phyloP scores from a whole-genome alignment of 2,888 invertebrate species.

The Sisyra nigra region DNA sequence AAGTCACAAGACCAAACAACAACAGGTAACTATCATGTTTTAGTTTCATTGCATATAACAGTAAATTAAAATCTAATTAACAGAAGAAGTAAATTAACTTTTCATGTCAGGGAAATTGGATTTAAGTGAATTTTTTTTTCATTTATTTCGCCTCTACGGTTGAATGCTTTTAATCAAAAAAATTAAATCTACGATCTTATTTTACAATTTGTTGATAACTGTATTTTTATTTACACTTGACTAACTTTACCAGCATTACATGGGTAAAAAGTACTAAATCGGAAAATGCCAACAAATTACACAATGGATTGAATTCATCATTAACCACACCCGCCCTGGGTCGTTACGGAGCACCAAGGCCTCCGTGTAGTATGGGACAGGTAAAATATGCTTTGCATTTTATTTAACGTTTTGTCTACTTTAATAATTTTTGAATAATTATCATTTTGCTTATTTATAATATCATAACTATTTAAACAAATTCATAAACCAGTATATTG shows the following conservation, averaged over 20 bases:
- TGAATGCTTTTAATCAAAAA: too few relatives aligned
- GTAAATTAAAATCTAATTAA: constrained; percentile 9
- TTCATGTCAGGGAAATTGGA: too few relatives aligned
- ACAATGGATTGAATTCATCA: not conserved
- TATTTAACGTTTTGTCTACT: too few relatives aligned
- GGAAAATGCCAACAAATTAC: not conserved
- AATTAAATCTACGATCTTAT: too few relatives aligned
- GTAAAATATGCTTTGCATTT: constrained; percentile 21
- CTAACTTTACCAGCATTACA: constrained; percentile 2
- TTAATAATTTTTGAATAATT: not conserved
- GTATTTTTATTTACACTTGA: not conserved
- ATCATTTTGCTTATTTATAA: not conserved
- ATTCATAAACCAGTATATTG: not conserved
- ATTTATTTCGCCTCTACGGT: too few relatives aligned
- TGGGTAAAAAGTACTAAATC: not conserved
- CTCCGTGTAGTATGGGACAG: constrained; percentile 50
- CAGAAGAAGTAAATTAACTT: constrained; percentile 4
- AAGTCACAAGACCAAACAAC: constrained; percentile 3
- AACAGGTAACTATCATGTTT: constrained; percentile 4
- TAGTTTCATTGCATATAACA: not conserved
- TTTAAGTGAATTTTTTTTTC: too few relatives aligned
- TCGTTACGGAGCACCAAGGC: constrained; percentile 44
- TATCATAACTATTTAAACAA: not conserved
- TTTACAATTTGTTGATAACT: not conserved
- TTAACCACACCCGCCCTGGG: constrained; percentile 28